Evolutionary conservation across 2,888 invertebrate genomes (phyloP).

Genomic region (Lepidonotus clava): DNA sequence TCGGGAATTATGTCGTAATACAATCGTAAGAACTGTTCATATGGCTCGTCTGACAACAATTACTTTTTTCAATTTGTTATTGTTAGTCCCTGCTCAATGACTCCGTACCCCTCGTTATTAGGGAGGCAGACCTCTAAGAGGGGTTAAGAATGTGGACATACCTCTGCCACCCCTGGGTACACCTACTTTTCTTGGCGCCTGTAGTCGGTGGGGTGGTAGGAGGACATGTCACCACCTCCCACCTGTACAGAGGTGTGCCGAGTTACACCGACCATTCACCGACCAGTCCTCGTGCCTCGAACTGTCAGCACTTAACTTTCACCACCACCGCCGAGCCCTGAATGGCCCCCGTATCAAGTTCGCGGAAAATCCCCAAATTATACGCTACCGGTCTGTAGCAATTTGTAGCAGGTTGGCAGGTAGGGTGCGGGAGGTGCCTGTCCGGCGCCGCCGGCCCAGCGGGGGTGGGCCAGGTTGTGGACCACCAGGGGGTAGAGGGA

Average conservation of each 20-base stretch:
- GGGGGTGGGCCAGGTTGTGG: not conserved
- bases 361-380: constrained; percentile 42
- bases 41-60: no score
- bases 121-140: no score
- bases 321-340: not conserved
- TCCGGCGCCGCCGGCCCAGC: not conserved
- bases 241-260: not conserved
- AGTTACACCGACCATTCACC: not conserved
- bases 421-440: not conserved
- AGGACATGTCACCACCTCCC: not conserved
- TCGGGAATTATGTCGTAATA: no score
- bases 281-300: constrained; percentile 15
- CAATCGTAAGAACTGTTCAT: no score
- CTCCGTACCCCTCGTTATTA: no score
- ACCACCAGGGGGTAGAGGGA: not conserved
- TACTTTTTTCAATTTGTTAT: no score
- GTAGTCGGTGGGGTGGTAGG: not conserved
- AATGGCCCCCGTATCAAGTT: constrained; percentile 26
- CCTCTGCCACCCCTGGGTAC: no score
- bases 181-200: no score
- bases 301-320: constrained; percentile 49
- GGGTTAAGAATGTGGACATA: no score
- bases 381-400: constrained; percentile 26
- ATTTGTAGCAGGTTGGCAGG: constrained; percentile 44
- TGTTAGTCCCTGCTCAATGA: no score